Percentiles rank a stretch among this genome's conserved stretches.
Conservation (phyloP, 2,797 vertebrate species). For the Peromyscus attwateri region DNA sequence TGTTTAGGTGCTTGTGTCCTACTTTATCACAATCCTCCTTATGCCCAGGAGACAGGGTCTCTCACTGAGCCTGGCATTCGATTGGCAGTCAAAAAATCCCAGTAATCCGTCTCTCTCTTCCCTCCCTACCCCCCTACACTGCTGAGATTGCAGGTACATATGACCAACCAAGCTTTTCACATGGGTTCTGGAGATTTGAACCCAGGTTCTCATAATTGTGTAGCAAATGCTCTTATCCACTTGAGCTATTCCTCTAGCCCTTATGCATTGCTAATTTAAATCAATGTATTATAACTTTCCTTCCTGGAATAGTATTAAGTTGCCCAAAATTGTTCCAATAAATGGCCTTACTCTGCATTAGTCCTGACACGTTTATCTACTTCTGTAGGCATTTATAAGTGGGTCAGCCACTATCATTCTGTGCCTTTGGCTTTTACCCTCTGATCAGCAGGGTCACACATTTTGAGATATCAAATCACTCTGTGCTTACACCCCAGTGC, state of each 20-base stretch:
- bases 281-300: not conserved
- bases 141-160: not conserved
- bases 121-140: not conserved
- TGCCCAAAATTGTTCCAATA: constrained; percentile 12
- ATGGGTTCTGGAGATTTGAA: not conserved
- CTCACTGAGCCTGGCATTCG: not conserved
- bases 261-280: not conserved
- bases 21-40: not conserved
- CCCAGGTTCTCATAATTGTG: not conserved
- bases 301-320: not conserved
- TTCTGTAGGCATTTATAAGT: not conserved
- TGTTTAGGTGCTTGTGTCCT: not conserved
- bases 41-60: not conserved
- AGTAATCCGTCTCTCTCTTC: not conserved
- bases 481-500: not conserved
- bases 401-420: not conserved
- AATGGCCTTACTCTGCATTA: not conserved
- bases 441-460: not conserved
- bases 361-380: not conserved
- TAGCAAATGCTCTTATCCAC: not conserved
- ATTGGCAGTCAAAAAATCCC: not conserved
- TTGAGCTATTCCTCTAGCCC: not conserved
- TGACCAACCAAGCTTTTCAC: not conserved
- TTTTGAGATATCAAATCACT: not conserved
- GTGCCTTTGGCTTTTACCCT: not conserved